Base-by-base conservation (phyloP, 92 coral and sea anemone genomes). In the Paragorgia papillata region DNA sequence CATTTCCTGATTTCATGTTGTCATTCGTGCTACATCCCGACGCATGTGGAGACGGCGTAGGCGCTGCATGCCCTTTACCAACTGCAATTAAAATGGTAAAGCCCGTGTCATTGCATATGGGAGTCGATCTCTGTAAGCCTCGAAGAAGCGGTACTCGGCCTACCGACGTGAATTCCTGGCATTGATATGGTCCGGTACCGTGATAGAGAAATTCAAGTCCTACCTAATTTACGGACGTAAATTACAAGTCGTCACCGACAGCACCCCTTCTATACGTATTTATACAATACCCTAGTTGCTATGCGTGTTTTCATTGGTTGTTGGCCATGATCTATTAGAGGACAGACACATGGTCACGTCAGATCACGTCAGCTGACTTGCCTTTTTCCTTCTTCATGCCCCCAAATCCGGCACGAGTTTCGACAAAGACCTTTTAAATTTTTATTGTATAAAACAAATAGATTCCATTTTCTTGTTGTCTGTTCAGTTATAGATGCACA, bases 131-230 rank as follows among this genome's bases (percentile, higher is more conserved):
- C 66, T 86, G 1, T 0, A 2, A 0, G 28, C 48, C 33, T 17
- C 43, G 28, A 51, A 64, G 17, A 4, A 19, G 27, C 1, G 3
- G 0, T 64, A 64, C 51, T 17, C 25, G 7, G 65, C 79, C 0
- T 5, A 74, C 49, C 62, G 79, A 28, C 77, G 83, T n/a, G 89
- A 85, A 54, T 80, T 81, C 46, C 51, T 87, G 12, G 91, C 85
- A 9, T 76, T 83, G 39, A 87, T 79, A 44, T 83, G 91, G 91
- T 62, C 88, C 7, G 65, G 82, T n/a, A 58, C 71, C 41, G 87
- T 82, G 53, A 81, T 82, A 44, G 82, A 69, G 51, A 49, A 76
- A 21, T 80, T 67, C 50, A 82, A 86, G 58, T 44, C n/a, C n/a
- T n/a, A n/a, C n/a, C n/a, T n/a, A n/a, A n/a, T 86, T 69, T 86